A percentile compares a stretch with the other conserved stretches of the same genome.
These are phyloP conservation scores for Dendrolimus houi DNA, from an alignment of 2,888 invertebrate species.

Conservation along the genomic window DNA sequence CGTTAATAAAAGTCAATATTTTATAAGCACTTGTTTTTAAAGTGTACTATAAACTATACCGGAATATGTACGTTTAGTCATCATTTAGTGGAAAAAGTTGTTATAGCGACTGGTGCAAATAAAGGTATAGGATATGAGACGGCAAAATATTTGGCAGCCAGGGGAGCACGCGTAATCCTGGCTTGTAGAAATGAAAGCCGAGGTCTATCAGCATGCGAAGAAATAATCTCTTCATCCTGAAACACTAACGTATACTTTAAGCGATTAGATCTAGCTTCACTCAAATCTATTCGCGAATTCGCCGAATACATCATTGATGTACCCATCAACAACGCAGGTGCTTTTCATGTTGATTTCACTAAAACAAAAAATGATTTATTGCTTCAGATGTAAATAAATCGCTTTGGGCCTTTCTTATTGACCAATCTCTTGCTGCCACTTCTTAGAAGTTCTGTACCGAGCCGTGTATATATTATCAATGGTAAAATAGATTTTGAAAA, in stretches of 20 bases:
- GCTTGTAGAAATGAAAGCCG: conserved; percentile 84
- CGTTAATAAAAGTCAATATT: conserved; percentile 18
- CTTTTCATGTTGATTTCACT: conserved; percentile 42
- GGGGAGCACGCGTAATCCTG: conserved; percentile 86
- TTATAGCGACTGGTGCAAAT: conserved; percentile 89
- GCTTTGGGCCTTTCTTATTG: conserved; percentile 81
- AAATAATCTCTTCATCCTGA: conserved; percentile 47
- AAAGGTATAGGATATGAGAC: conserved; percentile 88
- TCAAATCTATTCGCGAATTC: conserved; percentile 76
- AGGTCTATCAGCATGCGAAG: conserved; percentile 72
- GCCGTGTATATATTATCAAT: conserved; percentile 53
- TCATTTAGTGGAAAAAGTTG: conserved; percentile 85
- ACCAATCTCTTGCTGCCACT: conserved; percentile 76
- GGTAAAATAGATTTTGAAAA: conserved; percentile 39
- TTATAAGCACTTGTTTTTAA: conserved; percentile 14
- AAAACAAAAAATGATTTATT: conserved; percentile 78
- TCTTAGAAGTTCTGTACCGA: conserved; percentile 46
- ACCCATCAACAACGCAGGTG: conserved; percentile 79
- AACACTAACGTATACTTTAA: too few relatives aligned
- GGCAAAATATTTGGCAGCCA: conserved; percentile 80
- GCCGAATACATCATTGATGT: conserved; percentile 73
- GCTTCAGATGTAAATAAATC: conserved; percentile 71
- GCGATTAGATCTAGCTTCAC: conserved; percentile 66
- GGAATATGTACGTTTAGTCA: conserved; percentile 40
- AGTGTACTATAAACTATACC: conserved; percentile 27